Conservation (phyloP, 2,113 vertebrate species). For the Rhombomys opimus region DNA sequence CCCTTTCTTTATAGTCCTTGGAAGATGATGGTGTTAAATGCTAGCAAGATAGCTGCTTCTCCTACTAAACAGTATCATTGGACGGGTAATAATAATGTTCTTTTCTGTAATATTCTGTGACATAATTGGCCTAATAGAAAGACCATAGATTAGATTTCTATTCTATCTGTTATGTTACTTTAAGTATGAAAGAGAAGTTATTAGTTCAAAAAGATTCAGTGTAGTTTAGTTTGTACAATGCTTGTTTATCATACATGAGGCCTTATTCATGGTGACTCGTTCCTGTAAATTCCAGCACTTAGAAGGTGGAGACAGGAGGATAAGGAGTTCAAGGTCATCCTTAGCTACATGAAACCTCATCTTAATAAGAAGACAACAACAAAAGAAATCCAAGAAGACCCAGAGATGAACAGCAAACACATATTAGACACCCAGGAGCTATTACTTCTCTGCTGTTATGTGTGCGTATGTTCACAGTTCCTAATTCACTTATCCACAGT, state of each 20-base stretch:
- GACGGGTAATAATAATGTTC: neutral
- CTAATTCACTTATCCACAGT: neutral
- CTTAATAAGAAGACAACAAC: neutral
- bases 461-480: neutral
- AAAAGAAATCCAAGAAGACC: neutral
- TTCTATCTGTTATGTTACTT: slow-evolving; percentile 2
- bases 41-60: neutral
- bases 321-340: neutral
- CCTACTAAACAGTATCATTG: neutral
- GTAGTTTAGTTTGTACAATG: neutral
- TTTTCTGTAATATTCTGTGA: neutral
- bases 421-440: neutral
- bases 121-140: neutral
- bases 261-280: neutral
- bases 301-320: neutral
- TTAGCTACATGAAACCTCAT: neutral
- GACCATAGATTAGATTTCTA: neutral
- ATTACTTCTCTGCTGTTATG: neutral
- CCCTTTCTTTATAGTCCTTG: neutral
- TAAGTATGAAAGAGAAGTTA: neutral
- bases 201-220: neutral
- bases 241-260: neutral
- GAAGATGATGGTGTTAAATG: neutral
- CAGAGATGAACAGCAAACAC: neutral
- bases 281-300: neutral